Conservation (phyloP, 2,888 invertebrate species). For the Lasius platythorax region DNA sequence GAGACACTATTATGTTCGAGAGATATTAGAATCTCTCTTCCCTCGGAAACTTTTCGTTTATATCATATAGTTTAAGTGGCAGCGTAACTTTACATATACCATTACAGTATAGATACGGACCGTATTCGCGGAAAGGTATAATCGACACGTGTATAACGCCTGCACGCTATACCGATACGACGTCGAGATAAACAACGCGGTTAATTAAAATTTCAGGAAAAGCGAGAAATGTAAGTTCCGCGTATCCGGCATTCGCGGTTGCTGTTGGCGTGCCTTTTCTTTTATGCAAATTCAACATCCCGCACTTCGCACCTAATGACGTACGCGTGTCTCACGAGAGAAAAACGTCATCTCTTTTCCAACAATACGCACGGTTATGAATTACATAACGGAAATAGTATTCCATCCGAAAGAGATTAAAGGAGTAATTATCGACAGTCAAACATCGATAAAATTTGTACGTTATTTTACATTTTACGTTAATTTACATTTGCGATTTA, state of each 20-base stretch:
- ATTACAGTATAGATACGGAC: background rate
- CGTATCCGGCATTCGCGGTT: too few species aligned
- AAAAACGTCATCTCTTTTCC: background rate
- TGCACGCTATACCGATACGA: background rate
- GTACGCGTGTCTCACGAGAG: background rate
- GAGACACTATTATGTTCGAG: background rate
- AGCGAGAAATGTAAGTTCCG: background rate
- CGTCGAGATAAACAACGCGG: background rate
- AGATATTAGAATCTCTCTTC: background rate
- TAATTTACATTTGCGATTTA: background rate
- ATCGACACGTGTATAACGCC: background rate
- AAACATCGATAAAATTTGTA: background rate
- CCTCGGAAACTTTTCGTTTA: background rate
- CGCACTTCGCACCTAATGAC: background rate
- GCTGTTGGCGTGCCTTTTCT: background rate
- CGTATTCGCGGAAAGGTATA: background rate
- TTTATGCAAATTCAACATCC: background rate
- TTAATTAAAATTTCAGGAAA: conserved; percentile 42
- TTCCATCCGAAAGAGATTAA: background rate
- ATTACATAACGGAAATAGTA: background rate
- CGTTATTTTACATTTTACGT: background rate
- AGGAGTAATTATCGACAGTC: background rate
- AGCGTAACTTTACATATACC: background rate
- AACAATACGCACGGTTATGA: background rate
- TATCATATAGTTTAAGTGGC: background rate